phyloP scores from a whole-genome alignment of 2,888 invertebrate species.

The Melanophora roralis region DNA sequence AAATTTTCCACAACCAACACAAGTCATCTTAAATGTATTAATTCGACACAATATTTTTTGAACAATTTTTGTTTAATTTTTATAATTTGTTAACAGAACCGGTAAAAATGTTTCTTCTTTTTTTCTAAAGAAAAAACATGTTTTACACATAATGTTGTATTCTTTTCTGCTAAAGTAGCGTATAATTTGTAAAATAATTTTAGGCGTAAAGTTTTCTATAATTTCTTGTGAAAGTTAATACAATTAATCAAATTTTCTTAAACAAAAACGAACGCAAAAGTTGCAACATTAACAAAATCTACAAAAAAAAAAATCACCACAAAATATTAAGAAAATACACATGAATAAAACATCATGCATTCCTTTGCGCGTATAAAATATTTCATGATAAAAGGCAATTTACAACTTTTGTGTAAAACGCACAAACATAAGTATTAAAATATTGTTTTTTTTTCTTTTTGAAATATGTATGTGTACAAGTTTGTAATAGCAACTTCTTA shows the following conservation, averaged over 20 bases:
- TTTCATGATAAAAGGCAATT: slow-evolving; percentile 43
- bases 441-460: background rate
- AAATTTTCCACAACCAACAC: too few relatives aligned
- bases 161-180: slow-evolving; percentile 31
- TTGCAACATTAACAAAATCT: background rate
- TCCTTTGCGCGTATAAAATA: slow-evolving; percentile 25
- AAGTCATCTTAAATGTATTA: too few relatives aligned
- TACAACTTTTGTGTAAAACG: slow-evolving; percentile 16
- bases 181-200: slow-evolving; percentile 40
- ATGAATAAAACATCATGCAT: slow-evolving; percentile 28
- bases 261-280: background rate
- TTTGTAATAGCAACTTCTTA: too few relatives aligned
- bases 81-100: too few relatives aligned
- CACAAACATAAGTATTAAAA: background rate
- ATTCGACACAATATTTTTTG: too few relatives aligned
- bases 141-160: slow-evolving; percentile 29
- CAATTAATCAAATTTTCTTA: slow-evolving; percentile 46
- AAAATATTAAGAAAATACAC: slow-evolving; percentile 27
- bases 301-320: background rate
- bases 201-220: slow-evolving; percentile 28
- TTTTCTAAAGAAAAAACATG: slow-evolving; percentile 6
- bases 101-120: too few relatives aligned
- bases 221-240: slow-evolving; percentile 50
- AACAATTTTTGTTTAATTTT: background rate
- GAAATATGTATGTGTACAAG: background rate